Conservation (phyloP, 2,888 invertebrate species). For the Acanthopleura granulata region DNA sequence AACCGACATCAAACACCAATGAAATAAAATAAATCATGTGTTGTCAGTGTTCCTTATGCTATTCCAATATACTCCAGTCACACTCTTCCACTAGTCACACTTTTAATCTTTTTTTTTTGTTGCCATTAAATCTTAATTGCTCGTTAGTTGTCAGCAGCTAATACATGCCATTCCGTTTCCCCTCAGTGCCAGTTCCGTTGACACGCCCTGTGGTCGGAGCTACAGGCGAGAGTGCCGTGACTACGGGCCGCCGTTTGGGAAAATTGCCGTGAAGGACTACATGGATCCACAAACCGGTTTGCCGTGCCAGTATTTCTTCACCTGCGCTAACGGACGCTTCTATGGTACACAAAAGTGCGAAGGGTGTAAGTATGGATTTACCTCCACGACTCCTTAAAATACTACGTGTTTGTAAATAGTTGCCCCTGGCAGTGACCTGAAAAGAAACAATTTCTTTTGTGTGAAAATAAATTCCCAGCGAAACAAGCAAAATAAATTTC, state of each 20-base stretch:
- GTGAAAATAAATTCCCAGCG: too few relatives aligned
- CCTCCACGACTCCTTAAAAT: too few relatives aligned
- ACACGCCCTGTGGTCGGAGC: slow-evolving; percentile 6
- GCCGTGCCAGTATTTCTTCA: slow-evolving; percentile 17
- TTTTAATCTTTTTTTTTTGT: too few relatives aligned
- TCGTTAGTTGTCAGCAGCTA: background rate
- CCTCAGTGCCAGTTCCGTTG: background rate
- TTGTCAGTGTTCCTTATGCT: too few relatives aligned
- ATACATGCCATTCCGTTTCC: background rate
- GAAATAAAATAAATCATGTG: too few relatives aligned
- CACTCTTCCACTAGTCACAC: too few relatives aligned
- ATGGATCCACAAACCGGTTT: background rate
- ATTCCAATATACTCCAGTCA: too few relatives aligned
- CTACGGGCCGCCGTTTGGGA: slow-evolving; percentile 13
- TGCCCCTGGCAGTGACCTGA: too few relatives aligned
- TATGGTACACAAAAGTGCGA: slow-evolving; percentile 15
- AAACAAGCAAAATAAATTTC: too few relatives aligned
- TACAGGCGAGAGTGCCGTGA: slow-evolving; percentile 11
- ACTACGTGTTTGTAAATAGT: too few relatives aligned
- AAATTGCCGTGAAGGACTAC: slow-evolving; percentile 11
- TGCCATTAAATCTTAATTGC: background rate
- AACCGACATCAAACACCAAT: too few relatives aligned
- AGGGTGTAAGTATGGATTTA: background rate
- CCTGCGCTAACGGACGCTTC: background rate
- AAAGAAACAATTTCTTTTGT: too few relatives aligned